Base-by-base conservation (phyloP, 1,140 invertebrate species). In the Pseudoatta argentina region DNA sequence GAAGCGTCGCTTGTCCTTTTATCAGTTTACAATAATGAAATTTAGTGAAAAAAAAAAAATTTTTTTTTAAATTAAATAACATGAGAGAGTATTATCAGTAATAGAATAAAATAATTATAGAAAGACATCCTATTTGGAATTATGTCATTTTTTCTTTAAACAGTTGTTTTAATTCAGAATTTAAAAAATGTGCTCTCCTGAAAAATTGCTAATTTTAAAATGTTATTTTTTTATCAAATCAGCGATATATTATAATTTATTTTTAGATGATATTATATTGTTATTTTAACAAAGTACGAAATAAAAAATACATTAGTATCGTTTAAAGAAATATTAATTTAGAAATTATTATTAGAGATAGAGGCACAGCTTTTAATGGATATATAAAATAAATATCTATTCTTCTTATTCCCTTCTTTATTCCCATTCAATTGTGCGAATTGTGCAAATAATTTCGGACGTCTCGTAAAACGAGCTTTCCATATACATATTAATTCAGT, bases 401-500 rank as follows among this genome's bases (percentile, higher is more conserved):
- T 53, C 14, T 51, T 48, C 53, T 30, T 18, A 24, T 24, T 24
- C 24, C 24, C 24, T 24, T 24, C 24, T 72, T 53, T 53, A 72
- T 72, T 57, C 24, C 34, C 27, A 0, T 34, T 61, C n/a, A 14
- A 16, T 75, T 75, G 30, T 59, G 5, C n/a, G 8, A 44, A 44
- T 44, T 44, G 39, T 44, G 44, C 76, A 34, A 67, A 30, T 67
- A 21, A 59, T 24, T 34, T 39, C 27, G 24, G 24, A 34, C 39
- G 7, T 66, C 24, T 64, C 24, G 44, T 27, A 21, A 79, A 67
- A 44, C 8, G 5, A 5, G n/a, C 30, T 69, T 27, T 21, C 55
- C 64, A 21, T 81, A 39, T 7, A 39, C 34, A 39, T 39, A 71
- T 71, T 71, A 81, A 81, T 81, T 57, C n/a, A 71, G 77, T 69